Evolutionary conservation across 2,113 vertebrate species (phyloP), one percentile per base, ranked within the genome.

Genomic region (Noturus placidus): DNA sequence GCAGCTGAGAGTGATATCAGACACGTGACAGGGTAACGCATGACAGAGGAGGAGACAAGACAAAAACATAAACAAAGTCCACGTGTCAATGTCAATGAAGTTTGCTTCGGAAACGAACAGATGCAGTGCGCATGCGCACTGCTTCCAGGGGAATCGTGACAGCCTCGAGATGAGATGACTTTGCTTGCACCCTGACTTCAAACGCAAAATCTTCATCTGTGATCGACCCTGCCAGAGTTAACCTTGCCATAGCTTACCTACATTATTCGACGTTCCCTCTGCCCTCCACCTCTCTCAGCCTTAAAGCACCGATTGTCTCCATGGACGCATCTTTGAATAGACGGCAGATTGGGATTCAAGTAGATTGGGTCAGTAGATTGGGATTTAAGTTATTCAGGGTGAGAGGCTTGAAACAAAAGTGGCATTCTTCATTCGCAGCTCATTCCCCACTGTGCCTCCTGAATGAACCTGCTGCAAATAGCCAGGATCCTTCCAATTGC

Each of bases 361-460:
- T 88, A 42, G 38, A 42, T 42, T 42, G 38, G 38, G 82, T 85
- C 25, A 22, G 77, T 22, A 57, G 83, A 88, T 88, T 85, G 83
- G 79, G 69, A 82, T 77, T 89, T 82, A 77, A 79, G 87, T 88
- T 88, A 78, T 84, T 88, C 50, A 54, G 87, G 83, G 61, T 81
- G 87, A 86, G 65, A 67, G 84, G 79, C 80, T 88, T 87, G 78
- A 90, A 89, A 89, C 87, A 87, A 88, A 90, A 87, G 82, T 87
- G 85, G 52, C 77, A 89, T 89, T 88, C n/a, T 80, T 81, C 83
- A 84, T 88, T 88, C 80, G 38, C 69, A 79, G 87, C 82, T 87
- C 57, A 54, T 85, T 88, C 79, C 83, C 84, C 27, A 61, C 70
- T 19, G 81, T 30, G 87, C 81, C 82, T 87, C 70, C 67, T 9